Conservation (phyloP, 2,113 vertebrate species). For the Hydropotes inermis region DNA sequence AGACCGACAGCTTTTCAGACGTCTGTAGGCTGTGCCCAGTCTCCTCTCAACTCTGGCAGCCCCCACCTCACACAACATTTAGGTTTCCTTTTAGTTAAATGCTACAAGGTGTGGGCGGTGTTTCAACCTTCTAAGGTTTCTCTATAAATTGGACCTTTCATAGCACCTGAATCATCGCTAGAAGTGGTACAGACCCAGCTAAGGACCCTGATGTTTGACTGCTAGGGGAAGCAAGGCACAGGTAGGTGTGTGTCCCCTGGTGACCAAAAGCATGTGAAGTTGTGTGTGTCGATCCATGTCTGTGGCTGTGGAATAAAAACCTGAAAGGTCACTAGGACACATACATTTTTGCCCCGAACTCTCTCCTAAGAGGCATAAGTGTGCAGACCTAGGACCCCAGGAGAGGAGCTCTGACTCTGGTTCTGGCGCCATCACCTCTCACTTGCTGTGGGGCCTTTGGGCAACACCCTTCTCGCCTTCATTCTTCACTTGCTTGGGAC, state of each 20-base stretch:
- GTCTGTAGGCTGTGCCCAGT: neutral
- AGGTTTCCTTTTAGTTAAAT: constrained; percentile 49
- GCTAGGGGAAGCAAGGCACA: neutral
- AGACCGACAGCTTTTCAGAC: constrained; percentile 29
- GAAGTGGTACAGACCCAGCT: neutral
- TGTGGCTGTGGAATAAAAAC: constrained; percentile 41
- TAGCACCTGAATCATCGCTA: constrained; percentile 28
- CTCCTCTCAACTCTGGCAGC: neutral
- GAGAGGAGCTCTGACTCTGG: neutral
- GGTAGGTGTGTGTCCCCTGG: neutral
- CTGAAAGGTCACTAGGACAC: constrained; percentile 19
- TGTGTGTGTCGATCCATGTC: neutral
- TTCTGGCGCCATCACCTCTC: neutral
- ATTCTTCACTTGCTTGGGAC: constrained; percentile 41
- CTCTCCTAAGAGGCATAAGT: neutral
- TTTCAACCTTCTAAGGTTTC: constrained; percentile 39
- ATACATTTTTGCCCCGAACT: constrained; percentile 37
- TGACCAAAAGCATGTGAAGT: neutral
- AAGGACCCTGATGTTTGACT: neutral
- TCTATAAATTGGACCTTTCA: constrained; percentile 50
- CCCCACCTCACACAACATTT: constrained; percentile 33
- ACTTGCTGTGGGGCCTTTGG: neutral
- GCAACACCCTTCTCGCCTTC: constrained; percentile 5
- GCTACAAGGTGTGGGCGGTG: neutral
- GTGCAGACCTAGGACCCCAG: neutral